These are phyloP conservation scores for Cercopithecus petaurista DNA, from an alignment of 2,797 vertebrate genomes.

Conservation along the genomic window DNA sequence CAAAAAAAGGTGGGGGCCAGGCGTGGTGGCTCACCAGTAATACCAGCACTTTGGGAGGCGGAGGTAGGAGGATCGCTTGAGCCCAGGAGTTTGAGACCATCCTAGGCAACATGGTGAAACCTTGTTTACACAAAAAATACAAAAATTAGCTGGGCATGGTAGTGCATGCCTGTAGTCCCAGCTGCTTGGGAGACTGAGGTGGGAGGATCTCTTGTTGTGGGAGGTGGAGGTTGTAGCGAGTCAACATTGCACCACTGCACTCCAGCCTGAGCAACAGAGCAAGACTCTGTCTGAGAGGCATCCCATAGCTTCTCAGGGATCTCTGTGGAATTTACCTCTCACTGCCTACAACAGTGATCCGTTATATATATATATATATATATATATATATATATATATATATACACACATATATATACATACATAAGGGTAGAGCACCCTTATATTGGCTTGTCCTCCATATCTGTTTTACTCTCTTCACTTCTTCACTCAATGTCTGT, in stretches of 20 bases:
- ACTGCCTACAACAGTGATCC: neutral
- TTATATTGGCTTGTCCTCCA: neutral
- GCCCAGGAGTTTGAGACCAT: neutral
- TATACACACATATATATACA: too few relatives aligned
- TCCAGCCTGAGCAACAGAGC: neutral
- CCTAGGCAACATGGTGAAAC: neutral
- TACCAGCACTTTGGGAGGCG: neutral
- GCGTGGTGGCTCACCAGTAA: neutral
- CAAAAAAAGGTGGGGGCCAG: neutral
- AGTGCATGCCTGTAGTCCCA: neutral
- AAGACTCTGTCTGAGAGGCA: neutral
- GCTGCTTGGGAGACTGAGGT: neutral
- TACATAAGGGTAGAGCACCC: neutral
- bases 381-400: too few relatives aligned
- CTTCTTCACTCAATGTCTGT: conserved; percentile 24
- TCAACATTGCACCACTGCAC: neutral
- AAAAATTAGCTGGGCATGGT: neutral
- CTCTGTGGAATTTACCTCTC: neutral
- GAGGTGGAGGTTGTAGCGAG: neutral
- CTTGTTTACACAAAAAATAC: neutral
- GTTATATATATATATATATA: too few relatives aligned
- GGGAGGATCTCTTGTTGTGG: neutral
- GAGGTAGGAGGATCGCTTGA: neutral
- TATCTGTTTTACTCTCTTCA: neutral
- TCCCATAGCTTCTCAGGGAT: neutral